Evolutionary conservation across 2,797 vertebrate genomes (phyloP).

Genomic region (Naso thynnoides): DNA sequence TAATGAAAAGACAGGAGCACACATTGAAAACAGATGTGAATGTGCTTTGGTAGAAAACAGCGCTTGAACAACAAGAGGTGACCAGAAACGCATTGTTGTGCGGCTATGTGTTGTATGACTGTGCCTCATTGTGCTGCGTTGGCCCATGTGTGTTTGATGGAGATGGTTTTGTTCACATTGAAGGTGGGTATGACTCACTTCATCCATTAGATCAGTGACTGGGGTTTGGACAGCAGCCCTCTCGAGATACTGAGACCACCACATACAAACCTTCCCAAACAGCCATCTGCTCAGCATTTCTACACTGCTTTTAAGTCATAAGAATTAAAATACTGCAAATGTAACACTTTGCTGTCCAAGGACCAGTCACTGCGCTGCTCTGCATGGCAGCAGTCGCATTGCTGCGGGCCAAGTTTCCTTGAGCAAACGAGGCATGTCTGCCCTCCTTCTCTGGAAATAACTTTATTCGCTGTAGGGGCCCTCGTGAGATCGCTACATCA

Average conservation of each 20-base stretch:
- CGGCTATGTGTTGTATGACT: slow-evolving; percentile 70
- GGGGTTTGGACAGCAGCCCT: slow-evolving; percentile 82
- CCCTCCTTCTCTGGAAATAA: slow-evolving; percentile 74
- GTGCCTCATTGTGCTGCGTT: slow-evolving; percentile 73
- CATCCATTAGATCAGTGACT: slow-evolving; percentile 84
- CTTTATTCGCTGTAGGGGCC: slow-evolving; percentile 47
- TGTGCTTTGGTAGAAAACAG: slow-evolving; percentile 45
- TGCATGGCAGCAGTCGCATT: slow-evolving; percentile 70
- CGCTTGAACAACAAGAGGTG: slow-evolving; percentile 54
- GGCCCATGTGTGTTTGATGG: slow-evolving; percentile 77
- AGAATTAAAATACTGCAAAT: slow-evolving; percentile 81
- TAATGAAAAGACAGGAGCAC: slow-evolving; percentile 66
- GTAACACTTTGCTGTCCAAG: slow-evolving; percentile 81
- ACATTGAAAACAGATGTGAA: slow-evolving; percentile 72
- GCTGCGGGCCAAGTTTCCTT: slow-evolving; percentile 78
- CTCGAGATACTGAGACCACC: slow-evolving; percentile 78
- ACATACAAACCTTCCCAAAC: slow-evolving; percentile 74
- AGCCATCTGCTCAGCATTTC: slow-evolving; percentile 84
- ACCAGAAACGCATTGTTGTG: slow-evolving; percentile 65
- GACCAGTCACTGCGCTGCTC: slow-evolving; percentile 69
- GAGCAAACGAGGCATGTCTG: slow-evolving; percentile 67
- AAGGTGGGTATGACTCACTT: slow-evolving; percentile 86
- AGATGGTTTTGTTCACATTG: slow-evolving; percentile 72
- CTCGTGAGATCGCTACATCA: slow-evolving; percentile 57
- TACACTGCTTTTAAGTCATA: slow-evolving; percentile 73